Evolutionary conservation across 2,888 invertebrate species (phyloP), one percentile per base, ranked within the genome.

Genomic region (Oscheius myriophilus): DNA sequence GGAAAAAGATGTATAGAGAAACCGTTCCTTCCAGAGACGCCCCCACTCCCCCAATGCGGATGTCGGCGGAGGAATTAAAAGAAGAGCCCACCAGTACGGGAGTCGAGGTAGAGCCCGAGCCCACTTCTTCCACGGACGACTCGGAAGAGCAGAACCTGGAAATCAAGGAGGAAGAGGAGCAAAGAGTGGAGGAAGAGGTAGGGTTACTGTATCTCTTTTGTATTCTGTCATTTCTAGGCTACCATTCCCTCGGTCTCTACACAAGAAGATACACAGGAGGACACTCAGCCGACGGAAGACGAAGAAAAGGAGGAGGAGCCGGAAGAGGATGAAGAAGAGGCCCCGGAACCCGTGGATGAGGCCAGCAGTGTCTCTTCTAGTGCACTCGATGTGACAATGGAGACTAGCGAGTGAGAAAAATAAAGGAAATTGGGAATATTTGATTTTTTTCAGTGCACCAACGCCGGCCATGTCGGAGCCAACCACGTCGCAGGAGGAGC

Each of bases 291-390:
- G 9, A n/a, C 12, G 11, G 6, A 45, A 21, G 61, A 55, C 18
- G 49, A 62, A 16, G 67, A 55, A 58, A 64, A 69, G 39, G 52
- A 58, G 54, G 52, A 54, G 25, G 74, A 63, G 51, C 45, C 54
- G 11, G 67, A 67, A 16, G 66, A 58, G 41, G 61, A 55, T 4
- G 53, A 52, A 63, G 58, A 55, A 51, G 49, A 52, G 42, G 46
- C 11, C 45, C 54, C 52, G 41, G 45, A 57, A 55, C 16, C 55
- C 12, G 55, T 55, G 41, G 53, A 53, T 11, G 55, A 61, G 39
- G 26, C 61, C 1, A 39, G 21, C 23, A 58, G 46, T 33, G 49
- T 42, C 18, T 25, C 52, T 46, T 42, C 53, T 21, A n/a, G 45
- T 11, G 45, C 46, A 2, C 43, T 18, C 9, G 49, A 69, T 16